Percentiles rank a stretch among this genome's conserved stretches.
Evolutionary conservation across 2,113 vertebrate genomes (phyloP).

Genomic region (Mesoclemmys tuberculata): DNA sequence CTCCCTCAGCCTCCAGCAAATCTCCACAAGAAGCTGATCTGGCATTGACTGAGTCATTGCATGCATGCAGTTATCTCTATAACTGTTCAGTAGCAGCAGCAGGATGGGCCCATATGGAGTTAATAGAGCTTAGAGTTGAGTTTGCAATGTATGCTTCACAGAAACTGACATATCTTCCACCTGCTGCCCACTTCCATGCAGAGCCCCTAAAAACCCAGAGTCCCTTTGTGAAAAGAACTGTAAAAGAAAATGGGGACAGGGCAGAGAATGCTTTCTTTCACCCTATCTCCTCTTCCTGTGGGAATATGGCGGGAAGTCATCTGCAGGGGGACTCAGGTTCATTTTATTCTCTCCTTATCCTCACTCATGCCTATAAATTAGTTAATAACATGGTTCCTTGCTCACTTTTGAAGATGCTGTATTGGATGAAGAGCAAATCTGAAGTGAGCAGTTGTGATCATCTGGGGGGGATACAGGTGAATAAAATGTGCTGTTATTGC

Average conservation of each 20-base stretch:
- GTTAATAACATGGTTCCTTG: not conserved
- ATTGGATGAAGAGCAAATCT: not conserved
- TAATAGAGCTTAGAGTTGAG: not conserved
- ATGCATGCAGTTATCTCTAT: rapidly evolving
- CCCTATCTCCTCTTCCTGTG: not conserved
- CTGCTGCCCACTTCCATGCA: not conserved
- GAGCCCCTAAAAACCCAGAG: not conserved
- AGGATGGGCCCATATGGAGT: rapidly evolving
- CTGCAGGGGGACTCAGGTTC: not conserved
- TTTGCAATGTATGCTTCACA: not conserved
- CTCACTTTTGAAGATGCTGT: not conserved
- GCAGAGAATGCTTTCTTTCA: not conserved
- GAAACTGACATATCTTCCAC: not conserved
- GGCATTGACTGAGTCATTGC: rapidly evolving
- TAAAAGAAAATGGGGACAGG: not conserved
- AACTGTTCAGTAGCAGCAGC: not conserved
- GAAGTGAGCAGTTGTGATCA: not conserved
- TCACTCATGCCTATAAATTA: not conserved
- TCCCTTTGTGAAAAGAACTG: not conserved
- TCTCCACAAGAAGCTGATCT: rapidly evolving
- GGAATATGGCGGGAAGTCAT: not conserved
- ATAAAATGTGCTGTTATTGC: not conserved
- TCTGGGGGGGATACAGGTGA: not conserved
- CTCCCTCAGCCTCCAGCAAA: not conserved
- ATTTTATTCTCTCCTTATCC: not conserved